phyloP scores from a whole-genome alignment of 2,888 invertebrate genomes.

The Clitarchus hookeri region DNA sequence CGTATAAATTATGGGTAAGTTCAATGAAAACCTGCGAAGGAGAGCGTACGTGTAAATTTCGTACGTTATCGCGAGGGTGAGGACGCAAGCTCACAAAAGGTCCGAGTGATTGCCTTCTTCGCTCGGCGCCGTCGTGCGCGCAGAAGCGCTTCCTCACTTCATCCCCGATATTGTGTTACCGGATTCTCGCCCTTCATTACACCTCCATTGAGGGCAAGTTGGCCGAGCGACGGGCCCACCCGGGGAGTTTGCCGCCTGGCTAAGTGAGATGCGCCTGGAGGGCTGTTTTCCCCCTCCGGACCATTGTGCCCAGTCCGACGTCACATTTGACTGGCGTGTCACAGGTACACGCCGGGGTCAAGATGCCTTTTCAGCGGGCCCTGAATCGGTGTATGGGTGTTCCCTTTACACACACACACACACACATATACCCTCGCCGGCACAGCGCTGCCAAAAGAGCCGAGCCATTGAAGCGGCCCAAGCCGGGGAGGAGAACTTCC shows the following conservation, averaged over 20 bases:
- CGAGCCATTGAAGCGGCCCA: not conserved
- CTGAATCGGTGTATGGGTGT: too few species aligned
- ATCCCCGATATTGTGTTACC: not conserved
- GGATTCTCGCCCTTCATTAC: conserved; percentile 3
- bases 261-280: not conserved
- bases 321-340: not conserved
- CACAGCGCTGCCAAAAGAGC: not conserved
- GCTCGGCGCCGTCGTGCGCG: too few species aligned
- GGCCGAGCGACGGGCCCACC: not conserved
- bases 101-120: too few species aligned
- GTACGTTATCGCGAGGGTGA: too few species aligned
- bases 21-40: too few species aligned
- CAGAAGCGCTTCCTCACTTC: not conserved
- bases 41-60: too few species aligned
- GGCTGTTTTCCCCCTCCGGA: not conserved
- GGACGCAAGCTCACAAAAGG: too few species aligned
- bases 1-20: too few species aligned
- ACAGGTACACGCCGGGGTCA: not conserved
- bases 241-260: not conserved
- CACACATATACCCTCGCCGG: too few species aligned
- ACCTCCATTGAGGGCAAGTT: not conserved
- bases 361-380: not conserved
- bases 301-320: too few species aligned
- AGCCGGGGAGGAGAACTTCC: not conserved
- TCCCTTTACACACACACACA: too few species aligned